These are phyloP conservation scores for Dryadula phaetusa DNA, from an alignment of 2,888 invertebrate species.

Conservation along the genomic window DNA sequence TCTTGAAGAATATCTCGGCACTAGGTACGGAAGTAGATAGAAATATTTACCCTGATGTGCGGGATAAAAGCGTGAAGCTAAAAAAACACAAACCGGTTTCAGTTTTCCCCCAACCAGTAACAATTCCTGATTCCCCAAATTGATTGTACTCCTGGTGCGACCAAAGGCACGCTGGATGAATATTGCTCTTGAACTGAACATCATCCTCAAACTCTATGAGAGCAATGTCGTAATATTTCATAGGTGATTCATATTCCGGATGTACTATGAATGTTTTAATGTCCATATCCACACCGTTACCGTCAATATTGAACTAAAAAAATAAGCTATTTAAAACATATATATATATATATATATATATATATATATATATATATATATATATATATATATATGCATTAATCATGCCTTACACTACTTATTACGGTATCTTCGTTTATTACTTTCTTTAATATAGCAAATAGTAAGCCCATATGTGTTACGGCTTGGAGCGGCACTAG, in stretches of 20 bases:
- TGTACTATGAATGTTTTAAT: constrained; percentile 50
- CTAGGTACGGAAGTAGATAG: too few relatives aligned
- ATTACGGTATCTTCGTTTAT: too few relatives aligned
- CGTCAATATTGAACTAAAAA: constrained; percentile 37
- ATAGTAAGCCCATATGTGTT: too few relatives aligned
- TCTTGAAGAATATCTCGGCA: too few relatives aligned
- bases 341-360: not conserved
- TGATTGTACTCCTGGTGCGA: constrained; percentile 26
- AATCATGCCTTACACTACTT: too few relatives aligned
- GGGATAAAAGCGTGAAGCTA: too few relatives aligned
- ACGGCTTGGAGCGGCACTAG: too few relatives aligned
- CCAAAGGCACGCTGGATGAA: constrained; percentile 52
- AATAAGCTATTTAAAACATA: not conserved
- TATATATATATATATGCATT: too few relatives aligned
- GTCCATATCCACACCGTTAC: constrained; percentile 41
- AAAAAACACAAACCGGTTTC: too few relatives aligned
- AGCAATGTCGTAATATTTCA: constrained; percentile 49
- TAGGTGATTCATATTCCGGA: constrained; percentile 48
- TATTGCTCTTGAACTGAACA: constrained; percentile 41
- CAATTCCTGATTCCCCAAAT: constrained; percentile 38
- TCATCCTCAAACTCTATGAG: constrained; percentile 45
- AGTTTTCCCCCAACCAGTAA: constrained; percentile 49
- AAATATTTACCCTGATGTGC: constrained; percentile 24
- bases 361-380: too few relatives aligned
- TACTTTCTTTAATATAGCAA: too few relatives aligned